phyloP scores from a whole-genome alignment of 2,113 vertebrate species.

The Clupea harengus region DNA sequence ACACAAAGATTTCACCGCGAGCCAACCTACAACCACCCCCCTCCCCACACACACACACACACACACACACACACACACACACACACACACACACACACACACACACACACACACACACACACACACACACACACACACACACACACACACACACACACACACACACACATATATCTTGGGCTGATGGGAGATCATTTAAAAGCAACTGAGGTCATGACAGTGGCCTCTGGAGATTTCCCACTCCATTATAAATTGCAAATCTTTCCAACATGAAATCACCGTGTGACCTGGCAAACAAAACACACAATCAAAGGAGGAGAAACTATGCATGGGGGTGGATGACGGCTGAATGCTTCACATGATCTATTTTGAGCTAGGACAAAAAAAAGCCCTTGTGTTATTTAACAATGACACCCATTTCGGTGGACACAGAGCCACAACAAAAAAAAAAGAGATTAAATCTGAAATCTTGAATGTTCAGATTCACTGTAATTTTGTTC shows the following conservation, averaged over 20 bases:
- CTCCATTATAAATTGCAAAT: conserved; percentile 7
- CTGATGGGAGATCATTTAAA: neutral
- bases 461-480: neutral
- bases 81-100: too few relatives aligned
- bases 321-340: neutral
- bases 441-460: neutral
- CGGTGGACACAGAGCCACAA: neutral
- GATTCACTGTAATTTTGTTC: neutral
- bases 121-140: neutral
- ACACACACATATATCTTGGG: neutral
- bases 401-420: conserved; percentile 1
- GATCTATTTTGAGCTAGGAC: conserved; percentile 3
- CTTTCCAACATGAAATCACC: conserved; percentile 20
- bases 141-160: neutral
- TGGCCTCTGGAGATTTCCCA: conserved; percentile 10
- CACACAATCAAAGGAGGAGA: neutral
- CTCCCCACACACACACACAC: too few relatives aligned
- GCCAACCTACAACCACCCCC: too few relatives aligned
- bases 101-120: too few relatives aligned
- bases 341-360: neutral
- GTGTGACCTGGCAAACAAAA: conserved; percentile 15
- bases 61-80: too few relatives aligned
- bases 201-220: conserved; percentile 20
- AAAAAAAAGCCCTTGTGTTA: neutral
- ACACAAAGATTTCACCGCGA: too few relatives aligned